Percentiles rank a stretch among this genome's conserved stretches.
Conservation (phyloP, 2,888 invertebrate genomes). For the Drosophila conformis region DNA sequence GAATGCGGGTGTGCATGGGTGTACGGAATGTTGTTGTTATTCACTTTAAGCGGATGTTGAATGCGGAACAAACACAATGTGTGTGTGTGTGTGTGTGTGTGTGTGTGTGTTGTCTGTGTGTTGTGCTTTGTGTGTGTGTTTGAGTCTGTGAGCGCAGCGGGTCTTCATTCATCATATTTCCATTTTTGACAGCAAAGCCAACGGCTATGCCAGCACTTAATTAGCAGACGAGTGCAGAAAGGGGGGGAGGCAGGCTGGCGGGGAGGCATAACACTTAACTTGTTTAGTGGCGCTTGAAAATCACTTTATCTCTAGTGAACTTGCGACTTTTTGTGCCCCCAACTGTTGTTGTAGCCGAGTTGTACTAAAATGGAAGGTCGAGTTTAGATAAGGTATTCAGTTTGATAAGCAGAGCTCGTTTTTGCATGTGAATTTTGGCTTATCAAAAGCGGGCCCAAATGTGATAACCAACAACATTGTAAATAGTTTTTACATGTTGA, state of each 20-base stretch:
- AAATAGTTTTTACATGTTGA: conserved; percentile 27
- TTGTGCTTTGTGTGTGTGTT: background rate
- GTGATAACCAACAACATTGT: conserved; percentile 21
- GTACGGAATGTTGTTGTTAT: conserved; percentile 35
- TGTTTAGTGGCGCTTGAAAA: conserved; percentile 19
- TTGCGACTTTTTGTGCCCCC: background rate
- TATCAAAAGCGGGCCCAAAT: conserved; percentile 22
- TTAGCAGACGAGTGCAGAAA: conserved; percentile 1
- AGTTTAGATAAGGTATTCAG: conserved; percentile 26
- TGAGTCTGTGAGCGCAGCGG: background rate
- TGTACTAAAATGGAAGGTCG: background rate
- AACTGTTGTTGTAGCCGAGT: background rate
- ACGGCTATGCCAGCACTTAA: conserved; percentile 28
- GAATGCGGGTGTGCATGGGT: background rate
- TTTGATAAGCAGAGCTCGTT: conserved; percentile 21
- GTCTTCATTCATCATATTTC: conserved; percentile 41
- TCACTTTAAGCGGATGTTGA: conserved; percentile 42
- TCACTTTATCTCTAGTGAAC: conserved; percentile 14
- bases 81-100: background rate
- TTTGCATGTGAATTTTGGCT: conserved; percentile 19
- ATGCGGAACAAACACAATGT: conserved; percentile 7
- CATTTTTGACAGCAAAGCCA: conserved; percentile 28
- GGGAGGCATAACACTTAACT: conserved; percentile 17
- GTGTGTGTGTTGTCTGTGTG: background rate
- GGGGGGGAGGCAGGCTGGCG: background rate